Evolutionary conservation across 2,888 invertebrate genomes (phyloP).

Genomic region (Spisula solida): DNA sequence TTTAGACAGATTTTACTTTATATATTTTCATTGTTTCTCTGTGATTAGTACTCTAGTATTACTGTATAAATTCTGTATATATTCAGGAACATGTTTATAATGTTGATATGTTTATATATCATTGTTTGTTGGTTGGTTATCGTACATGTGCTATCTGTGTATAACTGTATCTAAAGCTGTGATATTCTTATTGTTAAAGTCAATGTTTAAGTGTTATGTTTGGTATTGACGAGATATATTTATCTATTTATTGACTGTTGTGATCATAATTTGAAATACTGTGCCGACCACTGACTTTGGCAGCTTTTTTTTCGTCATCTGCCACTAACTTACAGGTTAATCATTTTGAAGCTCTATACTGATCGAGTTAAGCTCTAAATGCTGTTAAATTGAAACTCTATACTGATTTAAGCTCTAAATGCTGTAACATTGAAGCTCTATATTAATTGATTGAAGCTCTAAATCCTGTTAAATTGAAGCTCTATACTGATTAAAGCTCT

Average conservation of each 20-base stretch:
- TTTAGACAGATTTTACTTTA: not conserved
- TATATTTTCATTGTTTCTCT: not conserved
- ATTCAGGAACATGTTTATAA: not conserved
- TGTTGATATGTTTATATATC: not conserved
- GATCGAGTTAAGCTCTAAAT: too few species aligned
- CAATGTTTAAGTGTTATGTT: conserved; percentile 6
- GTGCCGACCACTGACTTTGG: not conserved
- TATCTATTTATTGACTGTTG: not conserved
- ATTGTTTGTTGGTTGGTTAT: not conserved
- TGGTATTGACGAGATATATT: not conserved
- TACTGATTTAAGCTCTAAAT: too few species aligned
- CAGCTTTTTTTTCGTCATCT: not conserved
- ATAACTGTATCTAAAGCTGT: not conserved
- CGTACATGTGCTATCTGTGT: not conserved
- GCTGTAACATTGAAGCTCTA: too few species aligned
- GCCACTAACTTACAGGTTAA: too few species aligned
- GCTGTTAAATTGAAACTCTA: too few species aligned
- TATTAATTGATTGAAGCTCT: too few species aligned
- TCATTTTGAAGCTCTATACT: not conserved
- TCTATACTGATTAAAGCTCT: too few species aligned
- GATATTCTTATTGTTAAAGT: conserved; percentile 23
- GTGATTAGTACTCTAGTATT: not conserved
- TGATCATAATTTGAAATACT: not conserved
- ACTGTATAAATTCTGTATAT: not conserved
- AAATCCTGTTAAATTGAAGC: too few species aligned